A percentile compares a stretch with the other conserved stretches of the same genome.
Conservation (phyloP, 2,797 vertebrate genomes). For the Tapera naevia region DNA sequence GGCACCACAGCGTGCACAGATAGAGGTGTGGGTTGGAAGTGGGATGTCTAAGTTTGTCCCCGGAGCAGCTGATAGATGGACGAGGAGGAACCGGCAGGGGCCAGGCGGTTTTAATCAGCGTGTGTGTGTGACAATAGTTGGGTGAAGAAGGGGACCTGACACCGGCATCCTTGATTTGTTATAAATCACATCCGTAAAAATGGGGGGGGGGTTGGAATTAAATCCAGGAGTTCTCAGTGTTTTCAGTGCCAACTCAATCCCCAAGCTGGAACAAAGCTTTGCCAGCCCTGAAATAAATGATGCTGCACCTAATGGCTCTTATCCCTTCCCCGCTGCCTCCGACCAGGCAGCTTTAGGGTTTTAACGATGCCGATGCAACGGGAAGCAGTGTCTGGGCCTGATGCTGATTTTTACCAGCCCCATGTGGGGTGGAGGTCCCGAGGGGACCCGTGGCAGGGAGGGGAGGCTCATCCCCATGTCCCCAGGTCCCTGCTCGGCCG, state of each 20-base stretch:
- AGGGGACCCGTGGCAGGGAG: background rate
- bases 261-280: conserved; percentile 60
- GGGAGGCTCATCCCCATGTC: background rate
- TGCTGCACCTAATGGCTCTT: conserved; percentile 43
- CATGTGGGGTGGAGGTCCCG: background rate
- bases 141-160: conserved; percentile 46
- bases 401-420: background rate
- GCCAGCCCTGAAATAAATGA: conserved; percentile 55
- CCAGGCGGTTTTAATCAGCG: background rate
- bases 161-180: background rate
- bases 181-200: conserved; percentile 32
- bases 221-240: background rate
- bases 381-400: conserved; percentile 1
- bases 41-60: conserved; percentile 15
- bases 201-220: background rate
- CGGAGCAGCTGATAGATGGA: background rate
- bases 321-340: conserved; percentile 30
- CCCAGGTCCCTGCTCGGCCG: background rate
- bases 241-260: conserved; percentile 45
- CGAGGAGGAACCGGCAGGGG: background rate
- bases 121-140: conserved; percentile 21
- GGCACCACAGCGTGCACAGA: fast-evolving
- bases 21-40: background rate
- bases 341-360: conserved; percentile 37
- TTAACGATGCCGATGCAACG: background rate